Base-by-base conservation (phyloP, 2,113 vertebrate species). In the Lepus timidus region DNA sequence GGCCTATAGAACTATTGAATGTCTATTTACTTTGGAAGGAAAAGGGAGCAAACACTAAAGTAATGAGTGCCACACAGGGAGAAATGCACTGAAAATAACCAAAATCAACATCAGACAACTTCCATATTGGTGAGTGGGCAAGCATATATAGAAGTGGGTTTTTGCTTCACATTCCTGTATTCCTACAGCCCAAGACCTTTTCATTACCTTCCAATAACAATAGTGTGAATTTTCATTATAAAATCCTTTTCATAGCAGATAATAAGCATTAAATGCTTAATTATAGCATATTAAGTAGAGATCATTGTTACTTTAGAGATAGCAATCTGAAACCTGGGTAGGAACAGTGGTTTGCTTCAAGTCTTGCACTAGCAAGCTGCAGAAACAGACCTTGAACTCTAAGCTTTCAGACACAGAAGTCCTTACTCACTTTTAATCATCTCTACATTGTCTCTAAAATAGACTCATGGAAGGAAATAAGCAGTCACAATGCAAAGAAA, bases 231-330 rank as follows among this genome's bases (percentile, higher is more conserved):
- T 90, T 61, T 14, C 13, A 39, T 73, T 88, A 67, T 36, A 55
- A 80, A 86, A 58, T 31, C 58, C 61, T 85, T 67, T 89, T 81
- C 31, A 78, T 6, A 65, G 74, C 6, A 83, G 51, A 29, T 92
- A 76, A 93, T 23, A 83, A 79, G 49, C 27, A 39, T 27, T 83
- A 58, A 33, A n/a, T 64, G 3, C 58, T 93, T 90, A 87, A 73
- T 84, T 9, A n/a, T 13, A 75, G 51, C 23, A 44, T 7, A 64
- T 10, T 17, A 33, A 58, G n/a, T n/a, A 85, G 25, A 39, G 31
- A 39, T 10, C 9, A 61, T 23, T 68, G 1, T 55, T 80, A 20
- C n/a, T 85, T 89, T 55, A 67, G 3, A 85, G 11, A 78, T 11
- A 22, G 51, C 55, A 74, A 85, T 19, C 27, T 70, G 58, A 20